phyloP scores from a whole-genome alignment of 2,888 invertebrate genomes.

The Caenorhabditis parvicauda region DNA sequence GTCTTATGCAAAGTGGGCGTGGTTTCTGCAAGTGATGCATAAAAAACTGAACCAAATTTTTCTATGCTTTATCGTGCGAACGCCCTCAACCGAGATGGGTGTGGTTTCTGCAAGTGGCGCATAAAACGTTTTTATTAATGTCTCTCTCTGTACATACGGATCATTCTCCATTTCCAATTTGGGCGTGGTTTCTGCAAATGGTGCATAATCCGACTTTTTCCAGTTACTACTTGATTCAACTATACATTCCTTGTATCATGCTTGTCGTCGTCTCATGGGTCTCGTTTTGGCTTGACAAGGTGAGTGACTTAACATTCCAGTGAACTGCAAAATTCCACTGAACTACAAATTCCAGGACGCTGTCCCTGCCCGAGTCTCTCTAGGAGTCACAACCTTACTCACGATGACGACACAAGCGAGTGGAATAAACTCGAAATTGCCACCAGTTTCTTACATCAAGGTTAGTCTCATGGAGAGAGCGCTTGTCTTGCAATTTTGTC shows the following conservation, averaged over 20 bases:
- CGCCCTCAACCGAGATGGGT: no score
- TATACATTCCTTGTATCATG: conserved; percentile 96
- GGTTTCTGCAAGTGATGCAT: no score
- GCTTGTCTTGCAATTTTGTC: no score
- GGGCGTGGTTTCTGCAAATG: neutral
- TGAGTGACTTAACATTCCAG: conserved; percentile 14
- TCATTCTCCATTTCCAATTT: conserved; percentile 2
- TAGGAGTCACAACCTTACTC: conserved; percentile 59
- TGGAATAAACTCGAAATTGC: conserved; percentile 72
- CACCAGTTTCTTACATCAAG: conserved; percentile 60
- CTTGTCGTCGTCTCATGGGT: conserved; percentile 72
- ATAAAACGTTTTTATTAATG: neutral
- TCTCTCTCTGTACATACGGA: neutral
- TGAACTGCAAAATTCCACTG: conserved; percentile 40
- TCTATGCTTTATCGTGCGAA: no score
- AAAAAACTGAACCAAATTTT: no score
- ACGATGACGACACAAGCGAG: conserved; percentile 60
- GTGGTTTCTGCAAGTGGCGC: no score
- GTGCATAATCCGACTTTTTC: conserved; percentile 21
- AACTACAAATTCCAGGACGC: conserved; percentile 42
- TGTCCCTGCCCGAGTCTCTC: conserved; percentile 62
- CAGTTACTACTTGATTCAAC: conserved; percentile 71
- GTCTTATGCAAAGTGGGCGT: no score
- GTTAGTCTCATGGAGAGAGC: conserved; percentile 9
- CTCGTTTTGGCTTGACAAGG: conserved; percentile 62